Conservation (phyloP, 2,113 vertebrate genomes). For the Pygoscelis adeliae region DNA sequence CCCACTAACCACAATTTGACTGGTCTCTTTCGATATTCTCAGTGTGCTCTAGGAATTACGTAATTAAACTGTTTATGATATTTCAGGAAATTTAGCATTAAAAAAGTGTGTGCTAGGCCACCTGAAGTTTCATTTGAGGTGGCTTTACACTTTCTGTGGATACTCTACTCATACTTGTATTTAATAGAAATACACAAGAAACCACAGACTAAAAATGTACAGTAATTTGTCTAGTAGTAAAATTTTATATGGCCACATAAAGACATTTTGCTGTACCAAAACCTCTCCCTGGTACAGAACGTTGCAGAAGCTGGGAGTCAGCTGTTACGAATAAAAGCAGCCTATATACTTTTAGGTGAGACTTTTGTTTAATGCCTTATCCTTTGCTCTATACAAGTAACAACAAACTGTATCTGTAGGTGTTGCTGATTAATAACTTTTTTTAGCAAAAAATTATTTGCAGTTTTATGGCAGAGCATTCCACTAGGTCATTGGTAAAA, state of each 20-base stretch:
- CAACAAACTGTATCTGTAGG: neutral
- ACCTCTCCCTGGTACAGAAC: neutral
- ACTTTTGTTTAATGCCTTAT: neutral
- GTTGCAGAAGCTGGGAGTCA: neutral
- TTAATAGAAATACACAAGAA: neutral
- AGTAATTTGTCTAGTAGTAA: conserved; percentile 30
- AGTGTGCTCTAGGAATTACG: neutral
- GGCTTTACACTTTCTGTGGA: neutral
- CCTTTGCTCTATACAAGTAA: neutral
- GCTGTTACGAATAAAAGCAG: conserved; percentile 20
- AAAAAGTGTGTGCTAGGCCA: neutral
- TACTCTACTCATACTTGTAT: neutral
- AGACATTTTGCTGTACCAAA: conserved; percentile 19
- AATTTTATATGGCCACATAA: conserved; percentile 39
- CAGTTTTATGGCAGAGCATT: neutral
- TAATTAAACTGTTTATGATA: neutral
- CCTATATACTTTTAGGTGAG: neutral
- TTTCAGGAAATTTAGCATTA: neutral
- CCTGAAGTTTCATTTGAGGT: conserved; percentile 6
- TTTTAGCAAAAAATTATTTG: neutral
- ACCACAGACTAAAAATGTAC: neutral
- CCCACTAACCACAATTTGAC: neutral
- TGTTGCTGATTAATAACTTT: neutral
- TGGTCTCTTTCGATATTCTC: neutral
- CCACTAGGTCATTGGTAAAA: neutral